Percentiles rank a stretch among this genome's conserved stretches.
phyloP scores from a whole-genome alignment of 1,140 invertebrate genomes.

The Pemphigus obesinymphae region DNA sequence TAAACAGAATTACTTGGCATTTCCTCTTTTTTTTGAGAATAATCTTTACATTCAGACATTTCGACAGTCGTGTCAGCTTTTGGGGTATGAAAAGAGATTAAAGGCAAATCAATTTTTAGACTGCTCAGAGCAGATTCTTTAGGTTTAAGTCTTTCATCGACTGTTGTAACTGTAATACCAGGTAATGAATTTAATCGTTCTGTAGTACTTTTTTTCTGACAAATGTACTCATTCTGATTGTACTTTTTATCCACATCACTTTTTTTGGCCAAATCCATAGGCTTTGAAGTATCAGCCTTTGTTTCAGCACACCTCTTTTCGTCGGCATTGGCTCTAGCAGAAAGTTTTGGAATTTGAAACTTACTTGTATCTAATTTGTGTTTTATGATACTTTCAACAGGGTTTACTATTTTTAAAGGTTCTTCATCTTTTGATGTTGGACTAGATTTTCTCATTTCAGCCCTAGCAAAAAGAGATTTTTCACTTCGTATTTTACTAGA shows the following conservation, averaged over 20 bases:
- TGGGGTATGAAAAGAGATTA: slow-evolving; percentile 26
- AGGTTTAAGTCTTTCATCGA: slow-evolving; percentile 21
- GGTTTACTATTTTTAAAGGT: slow-evolving; percentile 51
- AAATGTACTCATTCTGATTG: slow-evolving; percentile 12
- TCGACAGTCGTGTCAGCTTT: slow-evolving; percentile 40
- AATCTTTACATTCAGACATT: slow-evolving; percentile 48
- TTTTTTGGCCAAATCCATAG: slow-evolving; percentile 43
- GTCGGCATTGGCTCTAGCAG: slow-evolving; percentile 52
- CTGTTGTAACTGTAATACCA: slow-evolving; percentile 27
- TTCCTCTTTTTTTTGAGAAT: slow-evolving; percentile 53
- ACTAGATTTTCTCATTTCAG: slow-evolving; percentile 42
- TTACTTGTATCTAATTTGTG: slow-evolving; percentile 73
- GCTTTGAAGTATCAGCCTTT: slow-evolving; percentile 27
- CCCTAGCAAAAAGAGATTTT: slow-evolving; percentile 25
- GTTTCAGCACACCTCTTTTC: slow-evolving; percentile 27
- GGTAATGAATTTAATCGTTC: slow-evolving; percentile 30
- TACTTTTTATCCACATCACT: slow-evolving; percentile 33
- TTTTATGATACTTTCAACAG: slow-evolving; percentile 21
- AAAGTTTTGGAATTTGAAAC: slow-evolving; percentile 80
- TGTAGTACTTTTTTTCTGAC: slow-evolving; percentile 25
- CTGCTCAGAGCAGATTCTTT: slow-evolving; percentile 45
- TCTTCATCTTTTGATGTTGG: slow-evolving; percentile 57
- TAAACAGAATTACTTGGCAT: not conserved
- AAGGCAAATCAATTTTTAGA: slow-evolving; percentile 46
- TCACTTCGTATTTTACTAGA: slow-evolving; percentile 16